Evolutionary conservation across 2,888 invertebrate species (phyloP).

Genomic region (Synergus japonicus): DNA sequence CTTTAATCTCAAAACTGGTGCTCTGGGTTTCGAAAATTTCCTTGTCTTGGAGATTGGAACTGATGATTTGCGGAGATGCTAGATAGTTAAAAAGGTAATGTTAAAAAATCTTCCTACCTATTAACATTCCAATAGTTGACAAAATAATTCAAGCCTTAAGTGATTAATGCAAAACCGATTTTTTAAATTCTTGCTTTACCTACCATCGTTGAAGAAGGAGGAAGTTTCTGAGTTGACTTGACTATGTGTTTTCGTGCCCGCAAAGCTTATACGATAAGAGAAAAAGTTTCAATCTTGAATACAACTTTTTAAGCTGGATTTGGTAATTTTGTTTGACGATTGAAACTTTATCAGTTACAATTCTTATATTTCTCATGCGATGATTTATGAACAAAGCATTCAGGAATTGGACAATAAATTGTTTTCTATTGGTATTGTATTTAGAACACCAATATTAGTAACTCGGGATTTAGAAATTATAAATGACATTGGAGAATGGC

Average conservation of each 20-base stretch:
- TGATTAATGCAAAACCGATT: not conserved
- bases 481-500: not conserved
- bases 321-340: not conserved
- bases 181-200: not conserved
- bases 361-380: not conserved
- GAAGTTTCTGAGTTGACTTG: constrained; percentile 40
- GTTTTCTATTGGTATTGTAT: not conserved
- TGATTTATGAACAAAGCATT: constrained; percentile 16
- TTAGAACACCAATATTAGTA: not conserved
- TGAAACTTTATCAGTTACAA: constrained; percentile 11
- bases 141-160: constrained; percentile 3
- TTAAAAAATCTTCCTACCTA: not conserved
- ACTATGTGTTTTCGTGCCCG: constrained; percentile 50
- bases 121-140: not conserved
- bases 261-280: constrained; percentile 44
- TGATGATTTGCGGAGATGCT: constrained; percentile 86
- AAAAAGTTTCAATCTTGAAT: constrained; percentile 2
- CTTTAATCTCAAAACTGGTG: constrained; percentile 87
- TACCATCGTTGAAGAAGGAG: not conserved
- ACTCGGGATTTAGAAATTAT: not conserved
- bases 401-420: constrained; percentile 8
- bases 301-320: not conserved
- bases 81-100: constrained; percentile 58
- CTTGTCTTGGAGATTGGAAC: constrained; percentile 86
- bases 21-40: constrained; percentile 89